A percentile compares a stretch with the other conserved stretches of the same genome.
phyloP scores from a whole-genome alignment of 2,888 invertebrate species.

The Volucella zonaria region DNA sequence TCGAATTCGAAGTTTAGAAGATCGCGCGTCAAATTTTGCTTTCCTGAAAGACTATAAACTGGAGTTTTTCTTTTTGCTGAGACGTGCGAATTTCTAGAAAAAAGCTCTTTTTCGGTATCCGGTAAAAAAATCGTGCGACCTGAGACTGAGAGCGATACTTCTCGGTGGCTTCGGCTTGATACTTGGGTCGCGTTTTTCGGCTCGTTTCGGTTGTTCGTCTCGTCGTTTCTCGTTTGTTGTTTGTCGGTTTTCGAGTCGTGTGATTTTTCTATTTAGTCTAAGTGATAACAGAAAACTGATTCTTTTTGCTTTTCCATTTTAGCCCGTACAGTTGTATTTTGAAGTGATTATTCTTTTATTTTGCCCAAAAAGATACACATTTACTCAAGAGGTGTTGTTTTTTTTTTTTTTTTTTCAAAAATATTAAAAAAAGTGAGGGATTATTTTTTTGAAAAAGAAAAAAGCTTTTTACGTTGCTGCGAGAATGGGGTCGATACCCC shows the following conservation, averaged over 20 bases:
- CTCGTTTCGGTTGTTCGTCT: background rate
- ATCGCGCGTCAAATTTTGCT: constrained; percentile 11
- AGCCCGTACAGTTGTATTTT: constrained; percentile 22
- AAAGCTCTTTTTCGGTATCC: constrained; percentile 45
- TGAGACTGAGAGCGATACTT: constrained; percentile 1
- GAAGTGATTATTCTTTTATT: constrained; percentile 46
- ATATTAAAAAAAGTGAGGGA: constrained; percentile 28
- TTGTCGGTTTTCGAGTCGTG: constrained; percentile 15
- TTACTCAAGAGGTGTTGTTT: constrained; percentile 66
- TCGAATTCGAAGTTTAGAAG: constrained; percentile 2
- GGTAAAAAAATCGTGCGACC: constrained; percentile 38
- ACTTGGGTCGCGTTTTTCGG: constrained; percentile 21
- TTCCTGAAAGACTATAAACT: constrained; percentile 15
- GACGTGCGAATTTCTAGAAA: constrained; percentile 47
- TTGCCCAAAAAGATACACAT: constrained; percentile 38
- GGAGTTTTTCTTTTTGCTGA: constrained; percentile 46
- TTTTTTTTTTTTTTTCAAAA: constrained; percentile 5
- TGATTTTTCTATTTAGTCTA: background rate
- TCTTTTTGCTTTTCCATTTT: constrained; percentile 31
- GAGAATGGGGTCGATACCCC: constrained; percentile 75
- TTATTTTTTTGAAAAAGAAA: constrained; percentile 18
- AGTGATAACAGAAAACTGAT: constrained; percentile 37
- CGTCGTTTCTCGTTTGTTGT: background rate
- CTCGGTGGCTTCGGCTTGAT: constrained; percentile 19
- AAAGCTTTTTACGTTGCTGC: constrained; percentile 44